These are phyloP conservation scores for Tetrao urogallus DNA, from an alignment of 2,113 vertebrate species.

Conservation along the genomic window DNA sequence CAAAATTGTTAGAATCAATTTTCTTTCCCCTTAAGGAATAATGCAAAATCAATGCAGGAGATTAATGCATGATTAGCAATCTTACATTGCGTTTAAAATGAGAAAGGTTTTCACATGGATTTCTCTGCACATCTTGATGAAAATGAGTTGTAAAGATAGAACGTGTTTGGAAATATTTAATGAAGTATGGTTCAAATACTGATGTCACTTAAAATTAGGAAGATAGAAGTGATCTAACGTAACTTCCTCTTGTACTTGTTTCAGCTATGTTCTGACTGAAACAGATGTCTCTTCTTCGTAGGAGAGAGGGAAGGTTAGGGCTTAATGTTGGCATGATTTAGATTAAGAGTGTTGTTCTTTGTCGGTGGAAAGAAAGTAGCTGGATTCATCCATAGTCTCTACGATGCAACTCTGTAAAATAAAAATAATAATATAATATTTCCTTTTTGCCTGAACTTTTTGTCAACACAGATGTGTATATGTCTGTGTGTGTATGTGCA, in stretches of 20 bases:
- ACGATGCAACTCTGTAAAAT: background rate
- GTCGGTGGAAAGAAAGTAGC: background rate
- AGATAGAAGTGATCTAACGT: conserved; percentile 24
- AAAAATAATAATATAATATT: background rate
- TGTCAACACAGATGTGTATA: background rate
- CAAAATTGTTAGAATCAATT: background rate
- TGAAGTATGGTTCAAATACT: conserved; percentile 28
- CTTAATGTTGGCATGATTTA: background rate
- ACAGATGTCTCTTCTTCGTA: background rate
- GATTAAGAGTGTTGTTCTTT: background rate
- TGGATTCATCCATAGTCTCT: background rate
- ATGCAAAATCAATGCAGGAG: background rate
- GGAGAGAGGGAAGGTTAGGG: background rate
- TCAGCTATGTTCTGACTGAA: background rate
- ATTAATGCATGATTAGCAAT: background rate
- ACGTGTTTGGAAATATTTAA: conserved; percentile 24
- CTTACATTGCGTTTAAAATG: background rate
- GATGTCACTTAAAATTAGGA: conserved; percentile 60
- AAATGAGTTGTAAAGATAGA: background rate
- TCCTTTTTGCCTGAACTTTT: background rate
- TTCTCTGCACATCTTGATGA: background rate
- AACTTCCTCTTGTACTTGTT: background rate
- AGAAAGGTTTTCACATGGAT: conserved; percentile 7
- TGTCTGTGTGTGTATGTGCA: background rate
- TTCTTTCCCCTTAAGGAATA: background rate